These are phyloP conservation scores for Sphaerophoria rueppellii DNA, from an alignment of 2,888 invertebrate genomes.

Conservation along the genomic window DNA sequence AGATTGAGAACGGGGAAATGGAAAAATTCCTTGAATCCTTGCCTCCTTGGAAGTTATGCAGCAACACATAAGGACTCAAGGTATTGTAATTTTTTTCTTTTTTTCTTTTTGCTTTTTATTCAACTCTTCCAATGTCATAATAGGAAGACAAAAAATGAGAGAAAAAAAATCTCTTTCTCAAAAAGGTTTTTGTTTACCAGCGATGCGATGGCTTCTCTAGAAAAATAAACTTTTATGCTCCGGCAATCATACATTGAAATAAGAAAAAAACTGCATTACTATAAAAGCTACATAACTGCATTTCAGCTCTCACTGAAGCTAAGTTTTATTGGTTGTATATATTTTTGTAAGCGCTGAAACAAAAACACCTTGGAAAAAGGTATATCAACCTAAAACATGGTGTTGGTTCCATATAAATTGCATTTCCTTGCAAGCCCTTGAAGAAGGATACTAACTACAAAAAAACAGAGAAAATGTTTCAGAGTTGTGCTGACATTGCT, in stretches of 20 bases:
- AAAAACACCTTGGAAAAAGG: not conserved
- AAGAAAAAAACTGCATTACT: constrained; percentile 64
- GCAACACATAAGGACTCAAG: too few relatives aligned
- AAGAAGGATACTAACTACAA: constrained; percentile 20
- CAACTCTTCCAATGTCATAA: constrained; percentile 33
- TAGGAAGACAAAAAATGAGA: not conserved
- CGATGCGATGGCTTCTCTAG: too few relatives aligned
- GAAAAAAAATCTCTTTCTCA: not conserved
- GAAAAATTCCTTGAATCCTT: constrained; percentile 57
- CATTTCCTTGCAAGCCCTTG: constrained; percentile 27
- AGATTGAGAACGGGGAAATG: constrained; percentile 42
- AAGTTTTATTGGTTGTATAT: constrained; percentile 52
- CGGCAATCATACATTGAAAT: constrained; percentile 68
- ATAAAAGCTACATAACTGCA: too few relatives aligned
- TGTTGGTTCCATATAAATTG: constrained; percentile 39
- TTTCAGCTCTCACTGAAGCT: constrained; percentile 6
- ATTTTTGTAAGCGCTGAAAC: not conserved
- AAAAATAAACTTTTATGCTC: constrained; percentile 48
- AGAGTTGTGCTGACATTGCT: constrained; percentile 44
- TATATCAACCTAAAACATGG: not conserved
- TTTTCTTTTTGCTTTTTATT: constrained; percentile 17
- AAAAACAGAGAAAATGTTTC: constrained; percentile 21
- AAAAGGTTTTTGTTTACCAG: too few relatives aligned
- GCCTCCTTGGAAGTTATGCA: constrained; percentile 45
- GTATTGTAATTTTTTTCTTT: not conserved